A percentile compares a stretch with the other conserved stretches of the same genome.
Conservation (phyloP, 2,113 vertebrate genomes). For the Pygoscelis adeliae region DNA sequence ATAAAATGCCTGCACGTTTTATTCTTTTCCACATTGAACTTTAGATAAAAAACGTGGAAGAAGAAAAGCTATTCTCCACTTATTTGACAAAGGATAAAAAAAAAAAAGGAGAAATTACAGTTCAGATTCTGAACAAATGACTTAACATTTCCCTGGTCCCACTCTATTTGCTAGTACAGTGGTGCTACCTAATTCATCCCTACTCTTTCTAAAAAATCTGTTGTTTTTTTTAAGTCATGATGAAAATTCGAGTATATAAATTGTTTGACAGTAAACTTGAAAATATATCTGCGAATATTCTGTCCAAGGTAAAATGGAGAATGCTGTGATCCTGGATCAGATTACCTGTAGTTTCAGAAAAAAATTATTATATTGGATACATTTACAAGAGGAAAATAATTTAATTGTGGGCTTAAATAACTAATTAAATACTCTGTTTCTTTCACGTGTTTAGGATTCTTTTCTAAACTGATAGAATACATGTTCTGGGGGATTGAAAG, state of each 20-base stretch:
- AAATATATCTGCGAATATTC: not conserved
- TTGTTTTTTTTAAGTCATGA: not conserved
- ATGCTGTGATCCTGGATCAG: not conserved
- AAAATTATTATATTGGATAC: not conserved
- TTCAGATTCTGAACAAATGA: not conserved
- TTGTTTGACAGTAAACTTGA: not conserved
- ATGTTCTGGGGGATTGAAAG: not conserved
- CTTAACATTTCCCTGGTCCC: not conserved
- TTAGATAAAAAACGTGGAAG: not conserved
- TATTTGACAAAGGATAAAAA: not conserved
- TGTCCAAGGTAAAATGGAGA: not conserved
- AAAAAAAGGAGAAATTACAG: not conserved
- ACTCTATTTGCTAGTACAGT: not conserved
- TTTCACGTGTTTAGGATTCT: not conserved
- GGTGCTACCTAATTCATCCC: not conserved
- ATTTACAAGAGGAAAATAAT: not conserved
- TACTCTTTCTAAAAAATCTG: not conserved
- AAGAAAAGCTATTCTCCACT: not conserved
- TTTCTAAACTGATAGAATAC: not conserved
- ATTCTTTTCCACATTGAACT: not conserved
- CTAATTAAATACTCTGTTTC: not conserved
- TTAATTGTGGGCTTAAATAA: not conserved
- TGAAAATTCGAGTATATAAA: not conserved
- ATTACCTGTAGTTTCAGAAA: not conserved
- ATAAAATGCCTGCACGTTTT: not conserved